phyloP scores from a whole-genome alignment of 2,797 vertebrate species.

The Rhabdophis nuchalis region DNA sequence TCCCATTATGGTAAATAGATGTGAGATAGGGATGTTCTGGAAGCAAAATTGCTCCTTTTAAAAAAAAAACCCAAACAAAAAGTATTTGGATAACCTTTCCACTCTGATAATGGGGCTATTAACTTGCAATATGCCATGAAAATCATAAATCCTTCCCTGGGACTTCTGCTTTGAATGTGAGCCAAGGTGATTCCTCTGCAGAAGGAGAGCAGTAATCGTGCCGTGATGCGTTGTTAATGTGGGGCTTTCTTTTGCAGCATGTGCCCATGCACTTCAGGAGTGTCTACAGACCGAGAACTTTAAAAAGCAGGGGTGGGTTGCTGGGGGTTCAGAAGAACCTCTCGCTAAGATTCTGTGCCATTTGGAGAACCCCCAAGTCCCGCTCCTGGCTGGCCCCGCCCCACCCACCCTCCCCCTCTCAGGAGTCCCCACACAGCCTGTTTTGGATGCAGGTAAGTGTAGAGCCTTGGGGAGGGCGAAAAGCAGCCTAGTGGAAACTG shows the following conservation, averaged over 20 bases:
- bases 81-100: slow-evolving; percentile 2
- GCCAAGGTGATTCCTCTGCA: neutral
- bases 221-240: neutral
- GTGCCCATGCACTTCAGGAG: neutral
- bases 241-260: neutral
- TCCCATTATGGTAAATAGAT: neutral
- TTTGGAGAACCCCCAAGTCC: no score
- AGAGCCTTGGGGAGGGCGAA: no score
- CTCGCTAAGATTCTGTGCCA: no score
- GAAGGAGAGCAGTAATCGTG: neutral
- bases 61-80: no score
- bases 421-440: no score
- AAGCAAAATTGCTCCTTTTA: neutral
- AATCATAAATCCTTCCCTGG: neutral
- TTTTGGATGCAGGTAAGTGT: no score
- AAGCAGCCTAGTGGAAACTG: no score
- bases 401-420: no score
- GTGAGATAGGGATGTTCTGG: neutral
- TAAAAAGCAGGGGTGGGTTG: neutral
- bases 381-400: no score
- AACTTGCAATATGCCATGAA: neutral
- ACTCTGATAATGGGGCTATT: neutral
- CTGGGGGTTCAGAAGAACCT: no score
- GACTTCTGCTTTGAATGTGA: neutral
- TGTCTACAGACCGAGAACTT: neutral